Evolutionary conservation across 2,888 invertebrate genomes (phyloP).

Genomic region (Cheilosia variabilis): DNA sequence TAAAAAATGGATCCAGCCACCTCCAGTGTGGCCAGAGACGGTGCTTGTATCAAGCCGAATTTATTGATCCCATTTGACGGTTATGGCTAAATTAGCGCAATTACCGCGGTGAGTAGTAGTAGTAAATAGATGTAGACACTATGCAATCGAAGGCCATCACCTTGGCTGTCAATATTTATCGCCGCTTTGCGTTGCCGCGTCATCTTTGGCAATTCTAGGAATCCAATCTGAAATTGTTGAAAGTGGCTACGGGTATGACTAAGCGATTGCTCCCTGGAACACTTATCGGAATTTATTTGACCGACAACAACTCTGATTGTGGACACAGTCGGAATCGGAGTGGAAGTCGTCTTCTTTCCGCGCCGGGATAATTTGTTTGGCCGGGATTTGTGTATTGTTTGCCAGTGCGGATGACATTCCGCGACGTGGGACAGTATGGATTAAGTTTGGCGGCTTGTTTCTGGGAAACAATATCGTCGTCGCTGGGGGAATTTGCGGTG

Average conservation of each 20-base stretch:
- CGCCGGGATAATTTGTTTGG: constrained; percentile 42
- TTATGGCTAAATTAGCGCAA: constrained; percentile 75
- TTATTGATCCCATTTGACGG: constrained; percentile 72
- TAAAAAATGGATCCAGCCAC: constrained; percentile 30
- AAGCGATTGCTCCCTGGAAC: constrained; percentile 31
- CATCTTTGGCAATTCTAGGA: constrained; percentile 63
- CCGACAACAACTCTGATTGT: constrained; percentile 16
- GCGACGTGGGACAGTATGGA: neutral
- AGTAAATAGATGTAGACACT: neutral
- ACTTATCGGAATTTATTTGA: constrained; percentile 63
- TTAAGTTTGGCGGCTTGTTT: constrained; percentile 24
- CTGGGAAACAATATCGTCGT: constrained; percentile 39
- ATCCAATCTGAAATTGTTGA: constrained; percentile 38
- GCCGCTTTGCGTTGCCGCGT: constrained; percentile 17
- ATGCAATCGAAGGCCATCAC: constrained; percentile 22
- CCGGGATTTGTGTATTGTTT: constrained; percentile 11
- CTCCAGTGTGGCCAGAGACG: constrained; percentile 25
- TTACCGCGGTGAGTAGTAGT: constrained; percentile 32
- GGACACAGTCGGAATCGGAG: too few species aligned
- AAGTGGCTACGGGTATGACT: constrained; percentile 19
- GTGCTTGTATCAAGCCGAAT: constrained; percentile 49
- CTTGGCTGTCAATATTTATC: constrained; percentile 21
- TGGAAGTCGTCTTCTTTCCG: neutral
- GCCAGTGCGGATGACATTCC: constrained; percentile 11
- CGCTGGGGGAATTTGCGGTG: constrained; percentile 6